phyloP scores from a whole-genome alignment of 2,888 invertebrate genomes.

The Dryomyza anilis region DNA sequence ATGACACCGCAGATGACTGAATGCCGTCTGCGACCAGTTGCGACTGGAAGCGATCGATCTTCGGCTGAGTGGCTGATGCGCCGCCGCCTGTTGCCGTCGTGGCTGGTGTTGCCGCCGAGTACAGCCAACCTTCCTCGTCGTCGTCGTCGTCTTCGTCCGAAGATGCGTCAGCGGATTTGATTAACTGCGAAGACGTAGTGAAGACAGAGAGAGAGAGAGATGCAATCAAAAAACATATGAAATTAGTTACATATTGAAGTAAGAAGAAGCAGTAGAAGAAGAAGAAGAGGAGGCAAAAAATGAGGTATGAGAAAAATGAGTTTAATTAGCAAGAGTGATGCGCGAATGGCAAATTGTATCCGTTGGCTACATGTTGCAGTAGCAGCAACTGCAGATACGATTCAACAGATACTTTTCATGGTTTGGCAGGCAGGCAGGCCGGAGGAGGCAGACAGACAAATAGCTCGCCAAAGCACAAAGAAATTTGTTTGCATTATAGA shows the following conservation, averaged over 20 bases:
- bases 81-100: slow-evolving; percentile 19
- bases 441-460: too few relatives aligned
- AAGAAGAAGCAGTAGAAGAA: not conserved
- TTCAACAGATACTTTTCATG: too few relatives aligned
- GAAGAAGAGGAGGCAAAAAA: not conserved
- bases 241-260: too few relatives aligned
- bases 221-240: too few relatives aligned
- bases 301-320: slow-evolving; percentile 1
- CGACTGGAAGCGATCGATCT: slow-evolving; percentile 31
- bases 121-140: slow-evolving; percentile 63
- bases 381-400: too few relatives aligned
- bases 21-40: slow-evolving; percentile 43
- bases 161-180: slow-evolving; percentile 65
- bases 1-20: slow-evolving; percentile 52
- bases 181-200: slow-evolving; percentile 41
- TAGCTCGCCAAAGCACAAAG: too few relatives aligned
- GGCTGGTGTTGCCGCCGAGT: slow-evolving; percentile 41
- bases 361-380: too few relatives aligned
- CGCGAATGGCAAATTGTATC: too few relatives aligned
- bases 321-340: slow-evolving; percentile 8
- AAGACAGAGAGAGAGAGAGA: too few relatives aligned
- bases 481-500: too few relatives aligned
- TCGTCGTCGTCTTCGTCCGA: slow-evolving; percentile 68
- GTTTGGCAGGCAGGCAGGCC: too few relatives aligned
- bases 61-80: not conserved